phyloP scores from a whole-genome alignment of 2,888 invertebrate species.

The Plutella xylostella region DNA sequence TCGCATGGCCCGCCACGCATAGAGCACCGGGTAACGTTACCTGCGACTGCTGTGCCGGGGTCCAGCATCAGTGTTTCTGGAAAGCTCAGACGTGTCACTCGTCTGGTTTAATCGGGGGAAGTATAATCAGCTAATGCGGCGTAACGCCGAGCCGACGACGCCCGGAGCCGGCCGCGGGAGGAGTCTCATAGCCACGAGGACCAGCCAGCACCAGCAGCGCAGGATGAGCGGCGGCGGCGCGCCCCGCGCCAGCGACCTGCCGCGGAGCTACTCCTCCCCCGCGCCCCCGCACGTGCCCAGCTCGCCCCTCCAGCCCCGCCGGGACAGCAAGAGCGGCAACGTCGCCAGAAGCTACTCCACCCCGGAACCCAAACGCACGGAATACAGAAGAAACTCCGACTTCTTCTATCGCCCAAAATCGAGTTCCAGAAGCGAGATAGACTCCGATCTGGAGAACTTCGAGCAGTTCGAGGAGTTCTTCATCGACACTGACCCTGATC shows the following conservation, averaged over 20 bases:
- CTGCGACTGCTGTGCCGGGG: conserved; percentile 31
- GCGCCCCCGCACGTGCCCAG: conserved; percentile 35
- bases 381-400: conserved; percentile 44
- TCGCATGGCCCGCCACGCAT: conserved; percentile 41
- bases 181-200: conserved; percentile 50
- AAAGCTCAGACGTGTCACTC: conserved; percentile 37
- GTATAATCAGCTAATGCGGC: conserved; percentile 31
- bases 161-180: conserved; percentile 37
- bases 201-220: conserved; percentile 46
- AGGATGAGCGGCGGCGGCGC: conserved; percentile 37
- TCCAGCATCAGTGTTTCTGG: conserved; percentile 34
- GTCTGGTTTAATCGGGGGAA: conserved; percentile 22
- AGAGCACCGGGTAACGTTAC: conserved; percentile 43
- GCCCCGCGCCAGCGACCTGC: conserved; percentile 26
- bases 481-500: conserved; percentile 56
- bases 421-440: conserved; percentile 48
- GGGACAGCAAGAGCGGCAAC: conserved; percentile 30
- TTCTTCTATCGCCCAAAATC: conserved; percentile 43
- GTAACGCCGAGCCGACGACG: conserved; percentile 36
- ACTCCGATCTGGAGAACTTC: conserved; percentile 54
- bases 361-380: conserved; percentile 46
- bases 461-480: conserved; percentile 56
- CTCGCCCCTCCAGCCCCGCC: conserved; percentile 19
- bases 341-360: conserved; percentile 53
- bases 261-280: conserved; percentile 56